phyloP scores from a whole-genome alignment of 2,113 vertebrate genomes.

The Irena cyanogastra region DNA sequence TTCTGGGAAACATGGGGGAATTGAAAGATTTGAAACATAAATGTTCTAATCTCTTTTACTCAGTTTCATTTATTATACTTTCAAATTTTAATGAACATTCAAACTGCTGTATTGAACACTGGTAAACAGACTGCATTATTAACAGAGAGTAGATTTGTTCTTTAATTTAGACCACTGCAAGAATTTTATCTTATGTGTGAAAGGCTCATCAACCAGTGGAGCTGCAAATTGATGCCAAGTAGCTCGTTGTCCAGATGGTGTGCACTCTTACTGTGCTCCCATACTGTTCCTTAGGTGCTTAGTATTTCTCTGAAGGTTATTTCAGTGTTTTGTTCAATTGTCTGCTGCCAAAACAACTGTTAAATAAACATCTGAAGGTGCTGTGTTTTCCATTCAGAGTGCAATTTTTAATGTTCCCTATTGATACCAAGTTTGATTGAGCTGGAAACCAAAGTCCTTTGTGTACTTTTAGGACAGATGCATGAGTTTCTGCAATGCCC shows the following conservation, averaged over 20 bases:
- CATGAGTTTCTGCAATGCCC: background rate
- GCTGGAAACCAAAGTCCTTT: background rate
- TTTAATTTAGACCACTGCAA: background rate
- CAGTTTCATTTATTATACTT: background rate
- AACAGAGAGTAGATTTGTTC: background rate
- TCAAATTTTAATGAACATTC: background rate
- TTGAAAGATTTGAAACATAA: background rate
- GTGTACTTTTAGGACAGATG: background rate
- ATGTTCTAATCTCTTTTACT: background rate
- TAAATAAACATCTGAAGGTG: constrained; percentile 26
- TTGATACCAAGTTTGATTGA: background rate
- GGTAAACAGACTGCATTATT: background rate
- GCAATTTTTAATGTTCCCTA: background rate
- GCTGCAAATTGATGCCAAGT: background rate
- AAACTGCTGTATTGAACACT: background rate
- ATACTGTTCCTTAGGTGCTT: background rate
- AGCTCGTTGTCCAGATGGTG: constrained; percentile 4
- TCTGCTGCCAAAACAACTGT: constrained; percentile 19
- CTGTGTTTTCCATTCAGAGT: constrained; percentile 3
- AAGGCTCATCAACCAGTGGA: background rate
- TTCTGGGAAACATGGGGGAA: background rate
- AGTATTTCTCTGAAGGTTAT: constrained; percentile 4
- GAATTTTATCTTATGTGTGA: background rate
- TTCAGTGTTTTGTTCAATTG: background rate
- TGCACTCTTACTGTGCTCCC: background rate